A percentile compares a stretch with the other conserved stretches of the same genome.
Evolutionary conservation across 2,113 vertebrate genomes (phyloP).

Genomic region (Irena cyanogastra): DNA sequence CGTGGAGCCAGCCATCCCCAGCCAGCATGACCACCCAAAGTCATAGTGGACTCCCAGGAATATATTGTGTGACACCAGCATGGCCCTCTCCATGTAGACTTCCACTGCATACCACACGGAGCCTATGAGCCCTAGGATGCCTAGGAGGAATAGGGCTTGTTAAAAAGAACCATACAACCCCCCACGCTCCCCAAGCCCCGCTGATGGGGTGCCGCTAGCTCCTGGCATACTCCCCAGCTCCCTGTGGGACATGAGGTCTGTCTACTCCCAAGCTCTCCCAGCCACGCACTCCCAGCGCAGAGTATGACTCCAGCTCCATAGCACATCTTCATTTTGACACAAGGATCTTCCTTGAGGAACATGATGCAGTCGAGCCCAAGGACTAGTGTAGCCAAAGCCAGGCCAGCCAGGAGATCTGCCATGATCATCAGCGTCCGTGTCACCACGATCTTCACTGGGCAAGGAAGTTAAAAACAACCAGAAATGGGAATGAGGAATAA

Average conservation of each 20-base stretch:
- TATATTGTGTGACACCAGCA: conserved; percentile 42
- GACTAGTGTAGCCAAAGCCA: conserved; percentile 49
- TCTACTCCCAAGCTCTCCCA: not conserved
- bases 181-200: not conserved
- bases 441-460: conserved; percentile 69
- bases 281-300: conserved; percentile 46
- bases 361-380: conserved; percentile 65
- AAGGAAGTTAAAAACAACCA: not conserved
- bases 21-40: conserved; percentile 76
- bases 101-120: conserved; percentile 73
- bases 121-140: conserved; percentile 67
- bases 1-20: conserved; percentile 65
- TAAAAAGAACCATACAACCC: not conserved
- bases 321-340: conserved; percentile 61
- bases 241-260: not conserved
- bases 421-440: conserved; percentile 69
- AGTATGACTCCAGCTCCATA: conserved; percentile 51
- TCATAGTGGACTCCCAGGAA: conserved; percentile 73
- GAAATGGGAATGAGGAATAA: not conserved
- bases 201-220: not conserved
- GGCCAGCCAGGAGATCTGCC: conserved; percentile 63
- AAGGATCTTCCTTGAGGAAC: conserved; percentile 62
- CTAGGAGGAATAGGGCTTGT: not conserved
- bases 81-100: conserved; percentile 64
- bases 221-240: rapidly evolving